Evolutionary conservation across 2,888 invertebrate genomes (phyloP).

Genomic region (Drosophila meridionalis): DNA sequence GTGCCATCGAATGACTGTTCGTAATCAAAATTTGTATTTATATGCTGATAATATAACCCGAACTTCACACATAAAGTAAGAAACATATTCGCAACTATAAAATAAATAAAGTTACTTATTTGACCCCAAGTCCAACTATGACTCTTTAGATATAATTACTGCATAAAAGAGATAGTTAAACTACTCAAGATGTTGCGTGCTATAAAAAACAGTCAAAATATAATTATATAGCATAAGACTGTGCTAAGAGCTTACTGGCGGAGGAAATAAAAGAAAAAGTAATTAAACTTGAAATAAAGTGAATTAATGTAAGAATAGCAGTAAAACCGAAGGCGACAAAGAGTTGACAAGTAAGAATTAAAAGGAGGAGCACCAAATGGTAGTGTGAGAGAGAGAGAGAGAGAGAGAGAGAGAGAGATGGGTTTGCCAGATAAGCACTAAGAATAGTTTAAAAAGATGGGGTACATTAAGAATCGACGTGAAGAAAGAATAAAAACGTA

Average conservation of each 20-base stretch:
- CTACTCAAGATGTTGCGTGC: neutral
- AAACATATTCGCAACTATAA: neutral
- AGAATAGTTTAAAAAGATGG: conserved; percentile 11
- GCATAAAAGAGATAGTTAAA: neutral
- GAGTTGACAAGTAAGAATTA: neutral
- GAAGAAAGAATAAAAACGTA: neutral
- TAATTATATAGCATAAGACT: neutral
- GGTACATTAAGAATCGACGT: conserved; percentile 1
- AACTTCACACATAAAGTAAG: neutral
- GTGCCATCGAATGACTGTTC: neutral
- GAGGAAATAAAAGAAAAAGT: conserved; percentile 1
- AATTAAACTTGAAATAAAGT: conserved; percentile 6
- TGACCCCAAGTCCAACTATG: neutral
- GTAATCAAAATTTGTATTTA: neutral
- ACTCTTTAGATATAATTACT: neutral
- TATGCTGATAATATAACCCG: neutral
- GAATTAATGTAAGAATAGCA: neutral
- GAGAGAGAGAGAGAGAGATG: neutral
- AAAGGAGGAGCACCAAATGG: neutral
- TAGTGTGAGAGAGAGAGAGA: neutral
- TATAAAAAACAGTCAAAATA: neutral
- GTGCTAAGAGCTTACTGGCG: neutral
- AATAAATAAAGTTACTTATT: neutral
- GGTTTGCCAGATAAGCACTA: conserved; percentile 3
- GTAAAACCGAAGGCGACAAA: neutral